Conservation (phyloP, 2,888 invertebrate species). For the Meganola albula region DNA sequence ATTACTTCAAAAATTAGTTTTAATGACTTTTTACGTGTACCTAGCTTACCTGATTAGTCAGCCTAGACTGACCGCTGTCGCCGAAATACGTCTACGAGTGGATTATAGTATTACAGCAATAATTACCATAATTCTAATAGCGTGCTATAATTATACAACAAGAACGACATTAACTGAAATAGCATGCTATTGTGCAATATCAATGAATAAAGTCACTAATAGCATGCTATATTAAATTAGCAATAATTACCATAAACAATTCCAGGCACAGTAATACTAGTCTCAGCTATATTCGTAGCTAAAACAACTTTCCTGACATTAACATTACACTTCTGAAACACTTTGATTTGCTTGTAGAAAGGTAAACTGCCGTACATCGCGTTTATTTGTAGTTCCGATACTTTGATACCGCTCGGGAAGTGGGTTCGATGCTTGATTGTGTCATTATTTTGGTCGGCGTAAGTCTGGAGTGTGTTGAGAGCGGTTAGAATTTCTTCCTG, state of each 20-base stretch:
- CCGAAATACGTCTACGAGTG: too few relatives aligned
- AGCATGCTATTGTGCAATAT: too few relatives aligned
- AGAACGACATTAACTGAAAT: too few relatives aligned
- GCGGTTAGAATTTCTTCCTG: constrained; percentile 94
- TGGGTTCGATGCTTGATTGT: constrained; percentile 63
- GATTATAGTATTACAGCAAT: too few relatives aligned
- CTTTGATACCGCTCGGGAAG: constrained; percentile 51
- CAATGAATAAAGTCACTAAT: too few relatives aligned
- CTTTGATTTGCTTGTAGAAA: constrained; percentile 66
- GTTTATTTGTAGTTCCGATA: constrained; percentile 80
- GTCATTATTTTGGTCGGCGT: constrained; percentile 70
- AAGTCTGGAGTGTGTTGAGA: constrained; percentile 79
- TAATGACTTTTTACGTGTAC: too few relatives aligned
- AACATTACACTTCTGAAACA: constrained; percentile 84
- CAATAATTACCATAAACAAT: constrained; percentile 86
- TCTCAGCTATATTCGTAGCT: constrained; percentile 98
- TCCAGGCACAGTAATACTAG: constrained; percentile 96
- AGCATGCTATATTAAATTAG: too few relatives aligned
- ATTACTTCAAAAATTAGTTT: too few relatives aligned
- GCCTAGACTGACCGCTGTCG: too few relatives aligned
- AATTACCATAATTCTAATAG: too few relatives aligned
- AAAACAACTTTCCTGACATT: constrained; percentile 92
- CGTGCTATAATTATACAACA: too few relatives aligned
- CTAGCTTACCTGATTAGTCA: too few relatives aligned
- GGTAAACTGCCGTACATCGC: constrained; percentile 96